phyloP scores from a whole-genome alignment of 2,888 invertebrate species.

The Perizoma affinitatum region DNA sequence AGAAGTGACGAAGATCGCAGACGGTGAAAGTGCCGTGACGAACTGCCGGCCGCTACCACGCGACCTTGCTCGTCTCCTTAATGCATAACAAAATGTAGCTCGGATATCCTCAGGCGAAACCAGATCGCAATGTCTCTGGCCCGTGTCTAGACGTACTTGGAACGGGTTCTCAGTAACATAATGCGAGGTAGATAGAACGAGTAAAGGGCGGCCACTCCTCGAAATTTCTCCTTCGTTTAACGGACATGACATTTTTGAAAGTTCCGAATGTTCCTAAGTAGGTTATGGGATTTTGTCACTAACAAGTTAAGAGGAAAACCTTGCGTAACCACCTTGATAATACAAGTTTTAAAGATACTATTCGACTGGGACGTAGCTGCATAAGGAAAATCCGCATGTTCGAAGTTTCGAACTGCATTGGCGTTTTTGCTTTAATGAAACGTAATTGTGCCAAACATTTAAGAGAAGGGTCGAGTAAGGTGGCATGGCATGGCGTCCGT shows the following conservation, averaged over 20 bases:
- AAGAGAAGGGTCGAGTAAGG: slow-evolving; percentile 65
- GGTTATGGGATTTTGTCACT: slow-evolving; percentile 7
- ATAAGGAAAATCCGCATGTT: slow-evolving; percentile 33
- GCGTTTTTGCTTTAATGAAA: slow-evolving; percentile 47
- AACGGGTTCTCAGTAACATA: slow-evolving; percentile 27
- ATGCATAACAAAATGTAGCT: slow-evolving; percentile 45
- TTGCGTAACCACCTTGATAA: slow-evolving; percentile 1
- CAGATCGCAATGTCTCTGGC: slow-evolving; percentile 18
- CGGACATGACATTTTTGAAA: slow-evolving; percentile 28
- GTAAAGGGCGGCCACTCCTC: slow-evolving; percentile 27
- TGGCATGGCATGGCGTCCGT: slow-evolving; percentile 56
- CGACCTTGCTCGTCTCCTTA: slow-evolving; percentile 65
- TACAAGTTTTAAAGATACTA: slow-evolving; percentile 13
- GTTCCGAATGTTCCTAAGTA: slow-evolving; percentile 21
- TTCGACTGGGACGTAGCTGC: slow-evolving; percentile 19
- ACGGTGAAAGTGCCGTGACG: slow-evolving; percentile 71
- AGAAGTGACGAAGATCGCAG: slow-evolving; percentile 44
- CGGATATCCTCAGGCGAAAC: slow-evolving; percentile 40
- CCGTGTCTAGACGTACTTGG: slow-evolving; percentile 35
- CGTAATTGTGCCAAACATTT: slow-evolving; percentile 51
- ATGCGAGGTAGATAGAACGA: slow-evolving; percentile 10
- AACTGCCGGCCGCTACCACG: slow-evolving; percentile 46
- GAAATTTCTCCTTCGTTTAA: slow-evolving; percentile 27
- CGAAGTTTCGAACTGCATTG: slow-evolving; percentile 16
- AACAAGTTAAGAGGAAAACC: slow-evolving; percentile 16